Evolutionary conservation across 2,113 vertebrate species (phyloP).

Genomic region (Sylvietta virens): DNA sequence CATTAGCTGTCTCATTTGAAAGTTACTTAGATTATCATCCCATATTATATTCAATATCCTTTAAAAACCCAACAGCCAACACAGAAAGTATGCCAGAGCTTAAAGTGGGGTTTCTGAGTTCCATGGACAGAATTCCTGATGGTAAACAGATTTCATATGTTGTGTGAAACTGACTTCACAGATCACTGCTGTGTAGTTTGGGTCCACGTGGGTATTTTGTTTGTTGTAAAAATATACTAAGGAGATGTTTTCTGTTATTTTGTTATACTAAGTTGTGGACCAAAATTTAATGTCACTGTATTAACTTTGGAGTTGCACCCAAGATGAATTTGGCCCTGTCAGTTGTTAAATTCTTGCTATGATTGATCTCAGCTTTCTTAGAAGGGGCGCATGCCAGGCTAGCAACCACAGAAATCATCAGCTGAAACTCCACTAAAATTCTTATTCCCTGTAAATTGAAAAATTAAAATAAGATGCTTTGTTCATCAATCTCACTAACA

Average conservation of each 20-base stretch:
- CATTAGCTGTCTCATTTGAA: background rate
- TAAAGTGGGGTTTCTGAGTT: background rate
- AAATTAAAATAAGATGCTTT: conserved; percentile 42
- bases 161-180: background rate
- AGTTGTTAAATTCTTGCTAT: conserved; percentile 25
- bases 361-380: conserved; percentile 34
- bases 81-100: background rate
- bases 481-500: background rate
- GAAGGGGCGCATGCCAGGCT: conserved; percentile 1
- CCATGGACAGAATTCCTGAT: background rate
- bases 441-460: conserved; percentile 27
- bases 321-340: conserved; percentile 16
- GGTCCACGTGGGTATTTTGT: background rate
- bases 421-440: conserved; percentile 6
- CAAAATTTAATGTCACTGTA: background rate
- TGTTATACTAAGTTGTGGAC: background rate
- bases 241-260: background rate
- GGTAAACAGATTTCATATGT: background rate
- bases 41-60: background rate
- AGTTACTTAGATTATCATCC: background rate
- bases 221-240: background rate
- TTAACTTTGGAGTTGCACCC: conserved; percentile 4
- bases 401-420: conserved; percentile 44
- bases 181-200: background rate
- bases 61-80: background rate